Evolutionary conservation across 2,797 vertebrate species (phyloP).

Genomic region (Meda fulgida): DNA sequence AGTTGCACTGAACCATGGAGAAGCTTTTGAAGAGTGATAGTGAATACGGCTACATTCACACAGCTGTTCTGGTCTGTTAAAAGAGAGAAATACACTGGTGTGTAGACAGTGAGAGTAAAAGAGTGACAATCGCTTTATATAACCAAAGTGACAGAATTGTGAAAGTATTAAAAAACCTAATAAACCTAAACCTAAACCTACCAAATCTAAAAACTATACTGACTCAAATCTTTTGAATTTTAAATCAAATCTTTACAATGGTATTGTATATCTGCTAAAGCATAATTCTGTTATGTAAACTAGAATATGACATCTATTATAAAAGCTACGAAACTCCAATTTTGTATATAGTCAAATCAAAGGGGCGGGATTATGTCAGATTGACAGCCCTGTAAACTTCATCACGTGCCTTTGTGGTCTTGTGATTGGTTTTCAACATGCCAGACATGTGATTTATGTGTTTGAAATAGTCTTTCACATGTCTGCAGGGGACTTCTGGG

Average conservation of each 20-base stretch:
- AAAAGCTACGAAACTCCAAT: background rate
- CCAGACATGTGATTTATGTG: constrained; percentile 26
- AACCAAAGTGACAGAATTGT: background rate
- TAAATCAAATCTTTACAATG: too few relatives aligned
- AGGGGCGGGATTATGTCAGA: constrained; percentile 2
- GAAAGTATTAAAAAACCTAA: background rate
- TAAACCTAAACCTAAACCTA: too few relatives aligned
- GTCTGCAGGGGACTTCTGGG: constrained; percentile 19
- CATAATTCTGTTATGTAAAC: background rate
- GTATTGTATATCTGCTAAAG: background rate
- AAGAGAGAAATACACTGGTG: background rate
- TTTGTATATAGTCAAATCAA: background rate
- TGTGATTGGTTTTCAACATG: constrained; percentile 14
- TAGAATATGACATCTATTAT: too few relatives aligned
- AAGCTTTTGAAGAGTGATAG: background rate
- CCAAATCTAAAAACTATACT: too few relatives aligned
- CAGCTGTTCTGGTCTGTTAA: background rate
- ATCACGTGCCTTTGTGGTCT: background rate
- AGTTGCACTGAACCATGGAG: background rate
- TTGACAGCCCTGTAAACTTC: constrained; percentile 16
- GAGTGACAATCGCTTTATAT: too few relatives aligned
- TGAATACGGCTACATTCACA: background rate
- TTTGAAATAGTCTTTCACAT: constrained; percentile 27
- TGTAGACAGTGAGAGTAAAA: background rate
- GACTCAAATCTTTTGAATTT: background rate